Evolutionary conservation across 2,113 vertebrate genomes (phyloP), one percentile per base, ranked within the genome.

Genomic region (Datnioides undecimradiatus): DNA sequence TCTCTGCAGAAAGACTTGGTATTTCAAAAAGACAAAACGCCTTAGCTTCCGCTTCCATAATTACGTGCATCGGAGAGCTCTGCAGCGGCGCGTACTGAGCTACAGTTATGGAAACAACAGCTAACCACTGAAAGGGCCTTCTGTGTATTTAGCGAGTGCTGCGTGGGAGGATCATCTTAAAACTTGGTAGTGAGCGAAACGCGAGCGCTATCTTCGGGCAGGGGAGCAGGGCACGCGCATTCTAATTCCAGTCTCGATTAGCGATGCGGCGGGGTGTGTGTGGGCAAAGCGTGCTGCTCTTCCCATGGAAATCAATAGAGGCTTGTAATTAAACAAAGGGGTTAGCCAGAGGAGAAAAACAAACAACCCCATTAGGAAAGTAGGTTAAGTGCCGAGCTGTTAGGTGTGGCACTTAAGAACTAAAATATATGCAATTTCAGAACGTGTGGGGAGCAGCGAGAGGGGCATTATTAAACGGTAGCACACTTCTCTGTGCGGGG

Each of bases 301-400:
- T 95, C 94, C 94, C 94, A 95, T 94, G 94, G 94, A 95, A 95
- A 95, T 95, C 94, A 95, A 95, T 95, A 95, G 71, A 62, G 86
- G 89, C 92, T 93, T 94, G 94, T 95, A 95, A 95, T 95, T 95
- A 95, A 95, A 95, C 94, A 95, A 95, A 95, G 92, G 91, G 93
- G 89, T 93, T 93, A 92, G 90, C 88, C 77, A 73, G n/a, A n/a
- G 80, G 73, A 33, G 4, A 68, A 83, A 88, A 62, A n/a, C n/a
- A 91, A 88, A 87, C 88, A 85, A 78, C 90, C 91, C 86, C 88
- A n/a, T 90, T 89, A 58, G 81, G 91, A 95, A 95, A 95, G 94
- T 93, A 92, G 93, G 94, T 94, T 94, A 95, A 91, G 90, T 93
- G 93, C 89, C 74, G 87, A 93, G 91, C 88, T 93, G 91, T 94